Conservation (phyloP, 2,113 vertebrate genomes). For the Petaurus breviceps region DNA sequence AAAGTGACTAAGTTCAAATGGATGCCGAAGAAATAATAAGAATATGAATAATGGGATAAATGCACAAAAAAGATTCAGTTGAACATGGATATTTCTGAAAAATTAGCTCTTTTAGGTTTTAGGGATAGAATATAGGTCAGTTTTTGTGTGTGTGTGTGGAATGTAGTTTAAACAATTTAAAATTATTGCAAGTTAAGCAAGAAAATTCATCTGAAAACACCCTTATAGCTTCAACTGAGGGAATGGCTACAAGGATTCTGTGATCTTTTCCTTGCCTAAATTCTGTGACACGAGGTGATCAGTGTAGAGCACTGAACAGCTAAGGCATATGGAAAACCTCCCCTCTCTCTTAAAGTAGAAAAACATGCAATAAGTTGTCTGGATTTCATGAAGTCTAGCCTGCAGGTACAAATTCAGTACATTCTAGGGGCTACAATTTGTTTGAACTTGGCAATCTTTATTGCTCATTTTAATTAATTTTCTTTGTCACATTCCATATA, state of each 20-base stretch:
- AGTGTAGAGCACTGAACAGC: slow-evolving; percentile 48
- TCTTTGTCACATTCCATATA: slow-evolving; percentile 79
- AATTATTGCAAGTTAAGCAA: slow-evolving; percentile 22
- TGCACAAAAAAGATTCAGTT: background rate
- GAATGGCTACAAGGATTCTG: background rate
- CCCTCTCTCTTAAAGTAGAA: slow-evolving; percentile 63
- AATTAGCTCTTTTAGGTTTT: background rate
- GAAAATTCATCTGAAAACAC: background rate
- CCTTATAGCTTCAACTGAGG: background rate
- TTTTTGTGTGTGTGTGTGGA: too few relatives aligned
- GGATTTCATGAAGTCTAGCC: slow-evolving; percentile 72
- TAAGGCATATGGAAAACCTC: slow-evolving; percentile 48
- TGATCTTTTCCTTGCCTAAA: slow-evolving; percentile 42
- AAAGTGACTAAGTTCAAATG: background rate
- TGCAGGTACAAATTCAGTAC: slow-evolving; percentile 48
- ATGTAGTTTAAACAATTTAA: slow-evolving; percentile 2
- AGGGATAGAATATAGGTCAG: background rate
- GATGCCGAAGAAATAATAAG: background rate
- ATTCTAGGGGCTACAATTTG: slow-evolving; percentile 56
- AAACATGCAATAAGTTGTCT: slow-evolving; percentile 59
- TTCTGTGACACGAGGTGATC: slow-evolving; percentile 50
- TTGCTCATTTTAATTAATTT: slow-evolving; percentile 69
- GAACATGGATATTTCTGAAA: background rate
- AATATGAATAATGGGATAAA: background rate
- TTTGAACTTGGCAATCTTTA: slow-evolving; percentile 74